phyloP scores from a whole-genome alignment of 1,140 invertebrate species.

The Ceratoteleas bidentatus region DNA sequence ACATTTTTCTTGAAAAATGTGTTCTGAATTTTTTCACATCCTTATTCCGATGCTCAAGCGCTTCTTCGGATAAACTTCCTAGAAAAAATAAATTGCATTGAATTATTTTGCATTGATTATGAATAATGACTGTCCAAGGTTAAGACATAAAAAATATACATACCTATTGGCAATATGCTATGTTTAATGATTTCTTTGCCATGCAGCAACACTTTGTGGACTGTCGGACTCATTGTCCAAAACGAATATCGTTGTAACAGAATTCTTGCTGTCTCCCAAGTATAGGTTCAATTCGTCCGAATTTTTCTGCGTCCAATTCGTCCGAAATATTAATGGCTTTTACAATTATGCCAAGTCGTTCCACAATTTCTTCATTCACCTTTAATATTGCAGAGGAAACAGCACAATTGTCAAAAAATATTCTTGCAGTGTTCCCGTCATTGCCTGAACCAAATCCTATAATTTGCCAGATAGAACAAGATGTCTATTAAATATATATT shows the following conservation, averaged over 20 bases:
- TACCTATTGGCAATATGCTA: conserved; percentile 3
- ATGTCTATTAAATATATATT: too few species aligned
- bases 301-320: neutral
- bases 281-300: conserved; percentile 5
- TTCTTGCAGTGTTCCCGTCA: neutral
- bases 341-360: neutral
- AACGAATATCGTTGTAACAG: neutral
- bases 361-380: neutral
- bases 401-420: conserved; percentile 7
- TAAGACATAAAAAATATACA: too few species aligned
- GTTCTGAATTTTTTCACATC: too few species aligned
- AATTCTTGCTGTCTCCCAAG: neutral
- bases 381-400: too few species aligned
- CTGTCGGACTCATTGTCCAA: conserved; percentile 4
- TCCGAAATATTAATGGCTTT: conserved; percentile 11
- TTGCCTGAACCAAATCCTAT: conserved; percentile 4
- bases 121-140: too few species aligned
- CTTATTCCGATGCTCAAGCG: too few species aligned
- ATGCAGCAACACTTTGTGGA: conserved; percentile 1
- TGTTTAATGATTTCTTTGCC: conserved; percentile 2
- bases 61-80: too few species aligned
- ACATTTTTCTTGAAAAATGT: too few species aligned
- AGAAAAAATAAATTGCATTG: too few species aligned
- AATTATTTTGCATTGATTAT: too few species aligned
- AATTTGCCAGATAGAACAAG: too few species aligned